Conservation (phyloP, 2,888 invertebrate species). For the Flexamia atlantica region DNA sequence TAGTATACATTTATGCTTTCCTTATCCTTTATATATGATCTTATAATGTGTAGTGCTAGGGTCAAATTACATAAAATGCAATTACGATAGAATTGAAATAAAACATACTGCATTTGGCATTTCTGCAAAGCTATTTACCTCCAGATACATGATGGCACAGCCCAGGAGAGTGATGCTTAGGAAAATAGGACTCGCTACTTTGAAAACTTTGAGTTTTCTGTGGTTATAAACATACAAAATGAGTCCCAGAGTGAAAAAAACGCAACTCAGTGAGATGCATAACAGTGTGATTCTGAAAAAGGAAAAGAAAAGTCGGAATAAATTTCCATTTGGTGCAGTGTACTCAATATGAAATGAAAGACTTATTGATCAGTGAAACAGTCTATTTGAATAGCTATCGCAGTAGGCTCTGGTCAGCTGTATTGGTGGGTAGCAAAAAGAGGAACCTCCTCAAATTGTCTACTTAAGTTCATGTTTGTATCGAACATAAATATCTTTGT, state of each 20-base stretch:
- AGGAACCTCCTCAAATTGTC: too few relatives aligned
- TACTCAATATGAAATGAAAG: neutral
- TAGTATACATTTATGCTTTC: too few relatives aligned
- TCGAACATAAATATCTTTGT: too few relatives aligned
- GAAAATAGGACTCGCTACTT: slow-evolving; percentile 96
- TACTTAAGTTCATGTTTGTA: too few relatives aligned
- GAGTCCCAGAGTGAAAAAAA: slow-evolving; percentile 85
- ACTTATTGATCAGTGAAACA: neutral
- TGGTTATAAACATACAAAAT: slow-evolving; percentile 90
- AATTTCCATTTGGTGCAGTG: slow-evolving; percentile 2
- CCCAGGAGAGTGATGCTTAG: slow-evolving; percentile 93
- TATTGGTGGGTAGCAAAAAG: too few relatives aligned
- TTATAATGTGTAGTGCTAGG: too few relatives aligned
- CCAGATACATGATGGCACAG: slow-evolving; percentile 94
- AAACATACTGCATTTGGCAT: too few relatives aligned
- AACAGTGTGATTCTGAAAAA: slow-evolving; percentile 86
- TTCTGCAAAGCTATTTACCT: slow-evolving; percentile 78
- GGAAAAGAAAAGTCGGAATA: slow-evolving; percentile 17
- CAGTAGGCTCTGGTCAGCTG: too few relatives aligned
- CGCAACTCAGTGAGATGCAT: slow-evolving; percentile 89
- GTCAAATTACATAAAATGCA: too few relatives aligned
- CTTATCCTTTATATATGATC: too few relatives aligned
- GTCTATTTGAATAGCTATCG: too few relatives aligned
- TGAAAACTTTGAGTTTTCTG: slow-evolving; percentile 91
- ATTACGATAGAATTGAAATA: too few relatives aligned